A percentile compares a stretch with the other conserved stretches of the same genome.
phyloP scores from a whole-genome alignment of 2,113 vertebrate species.

The Crotophaga sulcirostris region DNA sequence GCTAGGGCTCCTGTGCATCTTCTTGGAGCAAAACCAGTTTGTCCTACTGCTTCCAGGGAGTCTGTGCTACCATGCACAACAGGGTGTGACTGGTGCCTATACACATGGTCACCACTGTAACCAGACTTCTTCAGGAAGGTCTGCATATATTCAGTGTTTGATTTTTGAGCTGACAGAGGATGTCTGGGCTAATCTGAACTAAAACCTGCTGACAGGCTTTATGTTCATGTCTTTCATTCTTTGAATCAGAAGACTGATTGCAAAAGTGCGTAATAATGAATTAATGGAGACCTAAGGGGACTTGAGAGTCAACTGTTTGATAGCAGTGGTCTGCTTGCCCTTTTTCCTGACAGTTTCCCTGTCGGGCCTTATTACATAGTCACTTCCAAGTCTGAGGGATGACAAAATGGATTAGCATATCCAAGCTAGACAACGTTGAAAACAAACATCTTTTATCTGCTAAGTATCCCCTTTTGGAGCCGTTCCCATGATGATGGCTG shows the following conservation, averaged over 20 bases:
- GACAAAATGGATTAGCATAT: conserved; percentile 42
- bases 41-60: neutral
- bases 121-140: neutral
- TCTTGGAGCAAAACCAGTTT: neutral
- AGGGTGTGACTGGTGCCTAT: fast-evolving
- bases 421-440: neutral
- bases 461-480: neutral
- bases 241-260: neutral
- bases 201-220: neutral
- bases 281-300: neutral
- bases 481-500: neutral
- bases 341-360: conserved; percentile 5
- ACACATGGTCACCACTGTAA: fast-evolving
- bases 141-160: neutral
- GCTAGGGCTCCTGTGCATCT: neutral
- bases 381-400: neutral
- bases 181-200: neutral
- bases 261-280: neutral
- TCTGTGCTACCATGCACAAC: neutral
- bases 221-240: neutral
- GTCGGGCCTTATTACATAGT: neutral
- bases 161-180: neutral
- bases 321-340: neutral
- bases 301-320: conserved; percentile 2
- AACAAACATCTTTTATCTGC: conserved; percentile 32